Evolutionary conservation across 35 echinoderm and acorn worm genomes (phyloP).

Genomic region (Anneissia japonica): DNA sequence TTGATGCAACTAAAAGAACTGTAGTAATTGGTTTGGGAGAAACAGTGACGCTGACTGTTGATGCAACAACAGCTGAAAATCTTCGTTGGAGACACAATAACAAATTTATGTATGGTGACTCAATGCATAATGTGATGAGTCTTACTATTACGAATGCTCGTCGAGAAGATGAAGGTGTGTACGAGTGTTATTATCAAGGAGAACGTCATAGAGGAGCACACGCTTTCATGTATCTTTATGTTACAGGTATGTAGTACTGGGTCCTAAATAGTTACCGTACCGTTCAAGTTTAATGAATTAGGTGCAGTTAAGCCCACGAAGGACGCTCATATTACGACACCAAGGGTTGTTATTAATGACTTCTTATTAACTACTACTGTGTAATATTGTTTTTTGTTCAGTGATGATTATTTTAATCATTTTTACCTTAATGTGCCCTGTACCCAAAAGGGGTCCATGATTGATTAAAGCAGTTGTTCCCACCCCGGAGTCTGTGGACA

Average conservation of each 20-base stretch:
- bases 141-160: neutral
- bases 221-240: neutral
- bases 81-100: neutral
- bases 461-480: no score
- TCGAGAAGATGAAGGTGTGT: neutral
- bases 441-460: no score
- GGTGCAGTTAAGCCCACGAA: no score
- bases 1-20: neutral
- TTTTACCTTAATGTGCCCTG: no score
- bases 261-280: no score
- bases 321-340: no score
- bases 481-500: no score
- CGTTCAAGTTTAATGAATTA: no score
- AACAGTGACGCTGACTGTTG: neutral
- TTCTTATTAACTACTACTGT: no score
- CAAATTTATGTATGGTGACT: neutral
- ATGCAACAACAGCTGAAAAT: neutral
- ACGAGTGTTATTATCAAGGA: neutral
- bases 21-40: neutral
- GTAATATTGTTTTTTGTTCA: no score
- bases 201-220: neutral
- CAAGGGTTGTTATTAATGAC: no score
- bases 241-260: neutral
- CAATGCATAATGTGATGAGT: neutral
- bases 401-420: no score